These are phyloP conservation scores for Piaya cayana DNA, from an alignment of 2,113 vertebrate species.

Conservation along the genomic window DNA sequence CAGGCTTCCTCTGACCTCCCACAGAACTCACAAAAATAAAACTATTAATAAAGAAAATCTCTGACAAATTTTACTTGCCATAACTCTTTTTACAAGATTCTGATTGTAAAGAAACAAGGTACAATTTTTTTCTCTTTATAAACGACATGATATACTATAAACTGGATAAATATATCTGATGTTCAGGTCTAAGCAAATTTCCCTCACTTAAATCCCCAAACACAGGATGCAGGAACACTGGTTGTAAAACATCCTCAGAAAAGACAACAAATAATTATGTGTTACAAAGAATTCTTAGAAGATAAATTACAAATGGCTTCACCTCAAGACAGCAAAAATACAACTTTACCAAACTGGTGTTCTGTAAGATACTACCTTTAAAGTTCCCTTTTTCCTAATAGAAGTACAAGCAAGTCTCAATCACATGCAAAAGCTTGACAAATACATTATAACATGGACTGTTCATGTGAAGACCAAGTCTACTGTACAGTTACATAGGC, in stretches of 20 bases:
- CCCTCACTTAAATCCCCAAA: background rate
- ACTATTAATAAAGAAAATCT: background rate
- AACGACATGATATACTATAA: background rate
- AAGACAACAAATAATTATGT: background rate
- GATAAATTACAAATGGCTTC: background rate
- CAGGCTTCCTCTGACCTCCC: background rate
- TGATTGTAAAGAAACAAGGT: background rate
- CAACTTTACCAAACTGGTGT: background rate
- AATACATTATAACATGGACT: background rate
- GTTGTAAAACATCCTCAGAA: background rate
- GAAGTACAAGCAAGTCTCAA: background rate
- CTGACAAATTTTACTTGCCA: background rate
- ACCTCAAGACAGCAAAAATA: background rate
- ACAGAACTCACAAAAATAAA: background rate
- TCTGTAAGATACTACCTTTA: background rate
- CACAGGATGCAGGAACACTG: background rate
- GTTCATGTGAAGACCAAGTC: background rate
- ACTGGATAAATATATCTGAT: background rate
- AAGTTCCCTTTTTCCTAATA: background rate
- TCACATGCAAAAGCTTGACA: background rate
- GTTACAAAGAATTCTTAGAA: background rate
- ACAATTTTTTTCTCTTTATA: background rate
- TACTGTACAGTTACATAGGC: background rate
- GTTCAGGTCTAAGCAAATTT: background rate
- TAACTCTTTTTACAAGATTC: background rate